Base-by-base conservation (phyloP, 2,113 vertebrate species). In the Pygoscelis antarcticus region DNA sequence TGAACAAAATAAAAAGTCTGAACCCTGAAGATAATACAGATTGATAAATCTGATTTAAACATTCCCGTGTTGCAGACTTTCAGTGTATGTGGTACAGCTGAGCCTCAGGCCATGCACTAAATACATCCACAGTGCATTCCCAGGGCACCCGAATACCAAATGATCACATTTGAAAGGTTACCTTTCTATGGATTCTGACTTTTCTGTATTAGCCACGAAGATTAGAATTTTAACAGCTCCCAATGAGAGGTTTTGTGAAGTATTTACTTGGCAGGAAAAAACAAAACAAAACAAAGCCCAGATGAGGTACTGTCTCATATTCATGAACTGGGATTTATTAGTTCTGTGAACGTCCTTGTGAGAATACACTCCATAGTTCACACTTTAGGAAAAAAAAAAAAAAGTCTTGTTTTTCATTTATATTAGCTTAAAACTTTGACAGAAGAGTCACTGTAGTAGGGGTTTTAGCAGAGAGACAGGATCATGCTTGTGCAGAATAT, bases 151-250 rank as follows among this genome's bases (percentile, higher is more conserved):
- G 51, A 97, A 94, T 96, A 95, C 96, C 96, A 96, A 97, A 96
- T 97, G 91, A 98, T 95, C 93, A 90, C 52, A 34, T 97, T 93
- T 91, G 93, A 97, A 97, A 97, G 95, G 92, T 97, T 97, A 98
- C 93, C 91, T 95, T 91, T 96, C 92, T 88, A 83, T 97, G 94
- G 76, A 80, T 96, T 94, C 87, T 97, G 93, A 94, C 94, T 96
- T 97, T 97, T 96, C 92, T 96, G 40, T 91, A 92, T 97, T 97
- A 96, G 80, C 77, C 83, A 77, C 13, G 6, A 97, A 97, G 87
- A 97, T 98, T 96, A 97, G 94, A 97, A 97, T 96, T 96, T 87
- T 97, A 97, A 98, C 96, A 94, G 75, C 90, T 98, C 95, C 96
- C 97, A 95, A 55, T 90, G 96, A 94, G 95, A 82, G 77, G 61